Evolutionary conservation across 2,113 vertebrate species (phyloP), one percentile per base, ranked within the genome.

Genomic region (Aegotheles bennettii): DNA sequence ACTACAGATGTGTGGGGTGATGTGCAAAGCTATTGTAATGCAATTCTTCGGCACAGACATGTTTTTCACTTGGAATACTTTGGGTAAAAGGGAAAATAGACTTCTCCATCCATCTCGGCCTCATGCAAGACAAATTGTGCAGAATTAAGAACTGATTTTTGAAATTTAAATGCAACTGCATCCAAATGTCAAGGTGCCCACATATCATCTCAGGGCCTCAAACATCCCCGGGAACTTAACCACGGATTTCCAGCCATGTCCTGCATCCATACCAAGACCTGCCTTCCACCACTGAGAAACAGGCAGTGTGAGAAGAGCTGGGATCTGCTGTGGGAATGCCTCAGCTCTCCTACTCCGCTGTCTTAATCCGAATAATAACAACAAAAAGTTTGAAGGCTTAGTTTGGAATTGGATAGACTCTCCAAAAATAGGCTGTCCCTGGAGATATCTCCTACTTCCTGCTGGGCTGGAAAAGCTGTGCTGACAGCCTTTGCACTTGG

Each of bases 391-490:
- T 93, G 88, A 90, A 89, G 56, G 88, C 90, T 96, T 81, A 81
- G 73, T 84, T 81, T 94, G 90, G 93, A 92, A 92, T 77, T 93
- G 83, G 92, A 67, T 74, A 86, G 36, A n/a, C 51, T 90, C 85
- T 93, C 95, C 86, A 94, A 92, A 96, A 96, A 96, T 90, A 96
- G 93, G 28, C 73, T 89, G n/a, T 97, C 96, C 92, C 93, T 78
- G 71, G 95, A 95, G 95, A 94, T 81, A 81, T 56, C 94, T 96
- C 60, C 80, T 89, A 25, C 90, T 96, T 96, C 95, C 96, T 97
- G 92, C 90, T 89, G 90, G 68, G 73, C 88, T 95, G 90, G 90
- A 95, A 95, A 92, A 86, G 83, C 79, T 93, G 79, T n/a, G 87
- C 94, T 93, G 90, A 93, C 92, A 94, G 90, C 75, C 74, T 83